phyloP scores from a whole-genome alignment of 2,888 invertebrate genomes.

The Neocrepidodera transversa region DNA sequence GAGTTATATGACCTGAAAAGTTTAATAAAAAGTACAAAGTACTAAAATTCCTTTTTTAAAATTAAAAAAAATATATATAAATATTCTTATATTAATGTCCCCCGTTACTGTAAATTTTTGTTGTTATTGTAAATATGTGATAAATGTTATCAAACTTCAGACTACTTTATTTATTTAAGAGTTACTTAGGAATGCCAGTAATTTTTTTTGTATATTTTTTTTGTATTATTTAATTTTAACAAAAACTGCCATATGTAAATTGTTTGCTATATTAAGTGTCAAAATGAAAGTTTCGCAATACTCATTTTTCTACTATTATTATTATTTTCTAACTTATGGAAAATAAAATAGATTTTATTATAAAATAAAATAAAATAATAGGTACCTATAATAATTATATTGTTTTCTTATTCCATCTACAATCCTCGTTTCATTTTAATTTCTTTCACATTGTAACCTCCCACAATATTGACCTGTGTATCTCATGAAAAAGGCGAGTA shows the following conservation, averaged over 20 bases:
- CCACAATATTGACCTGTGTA: too few relatives aligned
- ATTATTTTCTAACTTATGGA: conserved; percentile 1
- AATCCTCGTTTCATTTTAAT: too few relatives aligned
- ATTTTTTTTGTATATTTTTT: conserved; percentile 31
- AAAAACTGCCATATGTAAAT: conserved; percentile 36
- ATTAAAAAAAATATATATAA: too few relatives aligned
- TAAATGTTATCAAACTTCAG: conserved; percentile 33
- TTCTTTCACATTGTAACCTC: too few relatives aligned
- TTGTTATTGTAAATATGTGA: conserved; percentile 37
- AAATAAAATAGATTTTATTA: conserved; percentile 3
- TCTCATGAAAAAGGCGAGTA: too few relatives aligned
- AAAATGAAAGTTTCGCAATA: conserved; percentile 12
- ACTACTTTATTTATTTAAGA: conserved; percentile 37
- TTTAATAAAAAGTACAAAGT: neutral
- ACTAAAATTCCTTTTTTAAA: too few relatives aligned
- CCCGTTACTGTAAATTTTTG: conserved; percentile 30
- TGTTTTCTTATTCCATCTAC: too few relatives aligned
- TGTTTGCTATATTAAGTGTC: conserved; percentile 22
- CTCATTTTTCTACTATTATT: conserved; percentile 21
- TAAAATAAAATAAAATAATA: conserved; percentile 22
- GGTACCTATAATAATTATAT: conserved; percentile 10
- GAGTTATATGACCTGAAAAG: neutral
- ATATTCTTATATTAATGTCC: neutral
- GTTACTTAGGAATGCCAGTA: conserved; percentile 37
- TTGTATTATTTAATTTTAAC: conserved; percentile 34